A percentile compares a stretch with the other conserved stretches of the same genome.
Evolutionary conservation across 1,140 invertebrate species (phyloP).

Genomic region (Cotesia vestalis): DNA sequence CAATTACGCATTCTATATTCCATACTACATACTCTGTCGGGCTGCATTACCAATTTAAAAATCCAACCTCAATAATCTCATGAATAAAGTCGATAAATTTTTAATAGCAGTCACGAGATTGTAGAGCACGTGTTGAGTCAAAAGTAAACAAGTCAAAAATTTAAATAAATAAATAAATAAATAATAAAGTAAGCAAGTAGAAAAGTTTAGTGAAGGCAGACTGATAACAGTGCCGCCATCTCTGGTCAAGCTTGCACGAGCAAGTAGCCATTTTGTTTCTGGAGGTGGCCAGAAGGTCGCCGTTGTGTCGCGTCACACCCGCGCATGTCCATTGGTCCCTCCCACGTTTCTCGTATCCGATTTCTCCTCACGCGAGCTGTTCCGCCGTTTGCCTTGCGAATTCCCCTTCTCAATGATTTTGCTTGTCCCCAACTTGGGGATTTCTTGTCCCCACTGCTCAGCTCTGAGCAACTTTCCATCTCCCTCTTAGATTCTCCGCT

Average conservation of each 20-base stretch:
- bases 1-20: no score
- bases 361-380: conserved; percentile 42
- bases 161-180: not conserved
- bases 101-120: no score
- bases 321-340: conserved; percentile 66
- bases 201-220: not conserved
- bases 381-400: conserved; percentile 23
- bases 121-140: no score
- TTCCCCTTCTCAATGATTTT: conserved; percentile 14
- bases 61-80: no score
- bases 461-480: not conserved
- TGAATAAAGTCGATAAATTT: no score
- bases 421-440: not conserved
- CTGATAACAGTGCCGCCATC: conserved; percentile 56
- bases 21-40: no score
- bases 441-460: no score
- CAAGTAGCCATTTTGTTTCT: conserved; percentile 66
- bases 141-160: no score
- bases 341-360: conserved; percentile 47
- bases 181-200: not conserved
- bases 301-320: conserved; percentile 65
- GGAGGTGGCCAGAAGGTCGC: conserved; percentile 67
- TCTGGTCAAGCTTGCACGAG: conserved; percentile 47
- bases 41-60: no score
- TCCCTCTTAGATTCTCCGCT: no score